phyloP scores from a whole-genome alignment of 2,797 vertebrate genomes.

The Petrocephalus schoutedeni region DNA sequence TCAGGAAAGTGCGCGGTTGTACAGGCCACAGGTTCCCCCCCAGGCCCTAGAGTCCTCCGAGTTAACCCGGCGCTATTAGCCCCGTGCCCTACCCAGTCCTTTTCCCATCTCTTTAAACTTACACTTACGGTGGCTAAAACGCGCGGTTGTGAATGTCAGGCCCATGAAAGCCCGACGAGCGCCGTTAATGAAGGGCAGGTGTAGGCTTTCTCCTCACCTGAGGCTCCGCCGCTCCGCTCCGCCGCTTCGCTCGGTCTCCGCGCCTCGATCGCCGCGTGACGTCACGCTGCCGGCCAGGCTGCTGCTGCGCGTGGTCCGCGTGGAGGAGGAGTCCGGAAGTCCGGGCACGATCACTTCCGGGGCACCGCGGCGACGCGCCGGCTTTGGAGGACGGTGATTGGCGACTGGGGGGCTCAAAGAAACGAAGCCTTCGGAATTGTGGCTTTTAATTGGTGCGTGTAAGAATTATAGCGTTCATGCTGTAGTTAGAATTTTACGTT shows the following conservation, averaged over 20 bases:
- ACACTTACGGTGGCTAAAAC: slow-evolving; percentile 19
- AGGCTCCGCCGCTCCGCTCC: slow-evolving; percentile 59
- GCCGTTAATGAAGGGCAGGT: slow-evolving; percentile 3
- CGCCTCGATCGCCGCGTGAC: slow-evolving; percentile 59
- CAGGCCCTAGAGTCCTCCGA: slow-evolving; percentile 61
- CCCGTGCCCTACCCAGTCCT: background rate
- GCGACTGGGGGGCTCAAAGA: background rate
- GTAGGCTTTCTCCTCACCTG: slow-evolving; percentile 55
- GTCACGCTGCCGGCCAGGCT: slow-evolving; percentile 62
- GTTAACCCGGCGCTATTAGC: slow-evolving; percentile 31
- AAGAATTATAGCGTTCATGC: background rate
- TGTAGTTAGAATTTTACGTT: background rate
- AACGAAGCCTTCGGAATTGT: slow-evolving; percentile 20
- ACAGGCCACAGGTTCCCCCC: slow-evolving; percentile 50
- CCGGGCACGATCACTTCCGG: slow-evolving; percentile 62
- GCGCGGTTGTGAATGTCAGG: background rate
- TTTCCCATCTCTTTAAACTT: background rate
- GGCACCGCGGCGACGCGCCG: slow-evolving; percentile 52
- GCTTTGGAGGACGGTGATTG: slow-evolving; percentile 43
- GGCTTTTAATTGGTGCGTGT: slow-evolving; percentile 42
- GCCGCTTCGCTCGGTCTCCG: slow-evolving; percentile 44
- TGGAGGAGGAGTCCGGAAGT: slow-evolving; percentile 60
- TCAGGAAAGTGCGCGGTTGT: slow-evolving; percentile 53
- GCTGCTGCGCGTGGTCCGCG: slow-evolving; percentile 62
- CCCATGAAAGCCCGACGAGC: slow-evolving; percentile 9